Evolutionary conservation across 92 coral and sea anemone species (phyloP), one percentile per base, ranked within the genome.

Genomic region (Desmophyllum pertusum): DNA sequence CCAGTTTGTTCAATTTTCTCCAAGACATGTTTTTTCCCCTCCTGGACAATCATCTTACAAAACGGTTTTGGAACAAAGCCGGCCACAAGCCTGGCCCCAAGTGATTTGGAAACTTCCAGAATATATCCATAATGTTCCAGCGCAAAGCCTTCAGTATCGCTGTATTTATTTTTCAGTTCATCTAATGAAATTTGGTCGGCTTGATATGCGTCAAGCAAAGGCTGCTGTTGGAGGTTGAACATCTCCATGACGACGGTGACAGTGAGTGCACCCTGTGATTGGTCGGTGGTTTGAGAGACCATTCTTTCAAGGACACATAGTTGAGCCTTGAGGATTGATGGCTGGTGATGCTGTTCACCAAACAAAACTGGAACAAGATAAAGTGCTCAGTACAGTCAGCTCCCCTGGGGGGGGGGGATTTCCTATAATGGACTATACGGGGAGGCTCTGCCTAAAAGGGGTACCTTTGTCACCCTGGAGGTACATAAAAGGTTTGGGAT

Each of bases 291-390:
- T 39, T 91, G 92, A 25, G 94, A 65, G 11, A 87, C 92, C 97
- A 93, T 93, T 83, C 94, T 87, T 80, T 93, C 94, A 36, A 93
- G 86, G 21, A 93, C 88, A 83, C 94, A 93, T 6, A 93, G 89
- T 46, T 93, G 97, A 27, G 97, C 94, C 73, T 88, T 93, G 21
- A 93, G 88, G 42, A 93, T 93, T 38, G 86, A 46, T 13, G 93
- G 82, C 75, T 90, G 88, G 33, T 93, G 88, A 46, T 91, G 97
- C 37, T 93, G 94, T 67, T 93, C 97, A 41, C 94, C 97, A 88
- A 93, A 93, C 42, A 93, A 78, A 79, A 93, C 97, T 93, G 85
- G 4, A 77, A 87, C 65, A 80, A 83, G 19, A 87, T 18, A 43
- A 21, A 48, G 21, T 33, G 68, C 27, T 42, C 42, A 23, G 9